Percentiles rank a stretch among this genome's conserved stretches.
Evolutionary conservation across 1,140 invertebrate species (phyloP).

Genomic region (Plectus sambesii): DNA sequence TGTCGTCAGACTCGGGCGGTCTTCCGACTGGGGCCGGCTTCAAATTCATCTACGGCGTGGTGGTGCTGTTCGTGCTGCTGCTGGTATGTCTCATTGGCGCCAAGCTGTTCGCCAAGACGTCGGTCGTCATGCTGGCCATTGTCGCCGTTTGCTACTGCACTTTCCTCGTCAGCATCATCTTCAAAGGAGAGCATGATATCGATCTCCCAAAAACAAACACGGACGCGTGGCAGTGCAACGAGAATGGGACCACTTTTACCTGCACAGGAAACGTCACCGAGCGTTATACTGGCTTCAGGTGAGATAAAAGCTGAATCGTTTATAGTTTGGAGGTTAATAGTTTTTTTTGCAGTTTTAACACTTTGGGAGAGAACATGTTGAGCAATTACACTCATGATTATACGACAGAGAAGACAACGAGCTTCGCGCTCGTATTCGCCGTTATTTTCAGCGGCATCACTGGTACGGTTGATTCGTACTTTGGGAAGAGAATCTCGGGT

Average conservation of each 20-base stretch:
- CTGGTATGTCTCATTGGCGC: conserved; percentile 83
- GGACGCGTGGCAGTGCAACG: conserved; percentile 22
- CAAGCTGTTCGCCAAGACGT: conserved; percentile 84
- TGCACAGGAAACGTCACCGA: conserved; percentile 36
- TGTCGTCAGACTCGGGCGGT: not conserved
- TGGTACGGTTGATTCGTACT: conserved; percentile 40
- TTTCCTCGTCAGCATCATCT: conserved; percentile 54
- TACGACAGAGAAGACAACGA: conserved; percentile 47
- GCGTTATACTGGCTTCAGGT: conserved; percentile 42
- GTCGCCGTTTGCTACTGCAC: conserved; percentile 55
- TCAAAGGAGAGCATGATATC: conserved; percentile 24
- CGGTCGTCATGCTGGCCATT: conserved; percentile 57
- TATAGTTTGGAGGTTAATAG: conserved; percentile 1
- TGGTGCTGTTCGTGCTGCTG: conserved; percentile 72
- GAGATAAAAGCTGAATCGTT: conserved; percentile 5
- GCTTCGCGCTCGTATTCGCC: conserved; percentile 51
- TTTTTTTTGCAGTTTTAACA: conserved; percentile 34
- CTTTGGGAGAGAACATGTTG: conserved; percentile 41
- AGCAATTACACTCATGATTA: conserved; percentile 49
- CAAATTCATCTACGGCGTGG: conserved; percentile 74
- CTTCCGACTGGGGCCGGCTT: conserved; percentile 57
- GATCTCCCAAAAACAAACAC: conserved; percentile 37
- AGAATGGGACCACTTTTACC: conserved; percentile 25
- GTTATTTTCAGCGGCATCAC: conserved; percentile 53
- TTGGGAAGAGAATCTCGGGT: not conserved